phyloP scores from a whole-genome alignment of 2,797 vertebrate species.

The Eptatretus atami region DNA sequence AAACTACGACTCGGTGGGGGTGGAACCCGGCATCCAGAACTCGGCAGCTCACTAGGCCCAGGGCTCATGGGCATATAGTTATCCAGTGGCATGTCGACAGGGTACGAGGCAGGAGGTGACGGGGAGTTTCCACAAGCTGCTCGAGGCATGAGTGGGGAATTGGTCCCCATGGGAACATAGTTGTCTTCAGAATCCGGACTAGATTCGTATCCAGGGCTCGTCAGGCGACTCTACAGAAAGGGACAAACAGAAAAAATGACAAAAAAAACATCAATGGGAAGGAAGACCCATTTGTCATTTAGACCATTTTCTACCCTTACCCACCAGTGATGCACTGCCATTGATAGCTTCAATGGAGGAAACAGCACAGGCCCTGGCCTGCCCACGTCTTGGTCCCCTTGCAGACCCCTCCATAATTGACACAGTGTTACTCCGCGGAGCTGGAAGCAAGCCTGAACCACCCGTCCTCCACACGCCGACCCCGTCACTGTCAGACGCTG shows the following conservation, averaged over 20 bases:
- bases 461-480: too few relatives aligned
- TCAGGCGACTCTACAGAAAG: too few relatives aligned
- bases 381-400: too few relatives aligned
- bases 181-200: slow-evolving; percentile 52
- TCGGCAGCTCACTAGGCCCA: slow-evolving; percentile 65
- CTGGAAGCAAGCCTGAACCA: not conserved
- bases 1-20: slow-evolving; percentile 96
- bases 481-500: not conserved
- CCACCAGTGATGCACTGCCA: too few relatives aligned
- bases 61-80: slow-evolving; percentile 98
- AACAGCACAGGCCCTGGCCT: too few relatives aligned
- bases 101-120: slow-evolving; percentile 46
- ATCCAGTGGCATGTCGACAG: slow-evolving; percentile 29
- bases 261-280: too few relatives aligned
- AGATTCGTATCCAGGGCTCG: too few relatives aligned
- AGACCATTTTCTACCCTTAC: too few relatives aligned
- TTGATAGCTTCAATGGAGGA: too few relatives aligned
- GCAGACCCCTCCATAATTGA: not conserved
- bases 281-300: too few relatives aligned
- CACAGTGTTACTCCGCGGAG: slow-evolving; percentile 1
- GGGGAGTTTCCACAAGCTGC: slow-evolving; percentile 24
- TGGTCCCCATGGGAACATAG: slow-evolving; percentile 92
- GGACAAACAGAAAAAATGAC: too few relatives aligned
- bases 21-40: slow-evolving; percentile 83
- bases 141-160: slow-evolving; percentile 40